These are phyloP conservation scores for Onychostruthus taczanowskii DNA, from an alignment of 2,113 vertebrate species.

Conservation along the genomic window DNA sequence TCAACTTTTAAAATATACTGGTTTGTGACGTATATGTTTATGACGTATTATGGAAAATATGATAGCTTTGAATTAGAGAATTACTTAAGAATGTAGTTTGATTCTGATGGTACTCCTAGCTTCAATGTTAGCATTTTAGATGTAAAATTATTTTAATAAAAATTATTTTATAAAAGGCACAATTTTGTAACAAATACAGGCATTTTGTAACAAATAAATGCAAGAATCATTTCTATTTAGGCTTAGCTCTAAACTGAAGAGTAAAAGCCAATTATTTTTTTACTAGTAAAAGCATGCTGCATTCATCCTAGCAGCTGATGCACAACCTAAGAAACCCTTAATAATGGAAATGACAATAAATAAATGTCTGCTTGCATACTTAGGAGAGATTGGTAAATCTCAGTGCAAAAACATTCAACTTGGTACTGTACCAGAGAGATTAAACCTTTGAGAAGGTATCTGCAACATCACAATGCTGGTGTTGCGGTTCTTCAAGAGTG, in stretches of 20 bases:
- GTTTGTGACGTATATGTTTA: neutral
- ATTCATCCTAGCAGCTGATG: neutral
- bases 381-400: neutral
- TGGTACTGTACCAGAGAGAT: neutral
- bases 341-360: neutral
- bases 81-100: neutral
- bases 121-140: neutral
- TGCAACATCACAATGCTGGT: accelerated
- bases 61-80: neutral
- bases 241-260: neutral
- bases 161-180: neutral
- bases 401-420: neutral
- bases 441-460: neutral
- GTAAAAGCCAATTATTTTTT: neutral
- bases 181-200: neutral
- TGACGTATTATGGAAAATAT: too few relatives aligned
- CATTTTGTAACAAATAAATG: neutral
- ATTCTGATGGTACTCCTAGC: neutral
- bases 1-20: neutral
- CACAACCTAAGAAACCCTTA: neutral
- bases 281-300: neutral
- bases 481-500: neutral
- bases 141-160: neutral
- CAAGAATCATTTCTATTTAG: neutral
- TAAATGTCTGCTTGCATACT: neutral